Base-by-base conservation (phyloP, 2,797 vertebrate genomes). In the Knipowitschia caucasica region DNA sequence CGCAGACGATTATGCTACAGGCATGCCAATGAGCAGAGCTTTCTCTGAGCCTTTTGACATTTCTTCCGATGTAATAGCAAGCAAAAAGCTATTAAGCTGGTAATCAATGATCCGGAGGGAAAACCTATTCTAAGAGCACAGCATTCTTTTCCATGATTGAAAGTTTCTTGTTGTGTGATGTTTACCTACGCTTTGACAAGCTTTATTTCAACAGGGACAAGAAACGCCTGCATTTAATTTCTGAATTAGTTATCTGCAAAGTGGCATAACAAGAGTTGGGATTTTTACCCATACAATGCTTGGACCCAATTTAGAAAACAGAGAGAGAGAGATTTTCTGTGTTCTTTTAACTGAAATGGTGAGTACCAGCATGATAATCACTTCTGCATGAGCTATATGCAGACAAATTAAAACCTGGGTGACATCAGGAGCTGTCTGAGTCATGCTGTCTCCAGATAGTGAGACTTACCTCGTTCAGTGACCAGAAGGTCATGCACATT, bases 31-130 rank as follows among this genome's bases (percentile, higher is more conserved):
- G 77, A 85, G 78, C 50, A 45, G 5, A 43, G 73, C 75, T 73
- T 84, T 84, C 77, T 80, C 69, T 62, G 56, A 71, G 67, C 67
- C 78, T 77, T 86, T 77, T 82, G 81, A 87, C 84, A 81, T 83
- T 85, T 85, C 59, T 66, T 75, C 53, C 75, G 47, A 73, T 76
- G 77, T 75, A 86, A 80, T 77, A 79, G 78, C 75, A 62, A 74
- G 75, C 75, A 78, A 77, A 82, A 85, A 83, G 66, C 83, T 77
- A 88, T 88, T 81, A 86, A 77, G 74, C 56, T 21, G 14, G 71
- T 84, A 82, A 86, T 87, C 82, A 87, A 79, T 84, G 75, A 78
- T 84, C 83, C 75, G 10, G 36, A 47, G 69, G 77, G 75, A 64
- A 62, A 77, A 74, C 52, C 56, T 69, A 68, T 63, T 83, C 49